phyloP scores from a whole-genome alignment of 2,888 invertebrate species.

The Branchipolynoe longqiensis region DNA sequence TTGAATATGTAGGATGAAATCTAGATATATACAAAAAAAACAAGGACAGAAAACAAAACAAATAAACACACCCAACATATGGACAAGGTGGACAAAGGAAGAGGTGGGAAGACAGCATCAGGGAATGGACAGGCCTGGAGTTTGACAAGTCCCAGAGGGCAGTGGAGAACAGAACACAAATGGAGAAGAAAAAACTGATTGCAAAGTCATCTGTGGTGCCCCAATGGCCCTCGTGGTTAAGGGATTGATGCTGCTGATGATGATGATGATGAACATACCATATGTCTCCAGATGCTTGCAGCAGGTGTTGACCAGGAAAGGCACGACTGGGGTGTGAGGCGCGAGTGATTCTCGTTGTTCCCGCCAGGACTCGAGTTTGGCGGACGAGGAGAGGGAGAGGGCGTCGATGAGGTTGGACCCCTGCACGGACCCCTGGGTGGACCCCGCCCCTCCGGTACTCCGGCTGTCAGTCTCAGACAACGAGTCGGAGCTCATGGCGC shows the following conservation, averaged over 20 bases:
- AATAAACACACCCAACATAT: no score
- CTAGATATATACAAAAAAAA: no score
- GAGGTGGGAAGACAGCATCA: no score
- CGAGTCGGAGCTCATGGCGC: slow-evolving; percentile 77
- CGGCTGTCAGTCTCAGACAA: slow-evolving; percentile 77
- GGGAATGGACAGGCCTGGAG: no score
- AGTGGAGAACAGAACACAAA: no score
- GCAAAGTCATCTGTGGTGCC: no score
- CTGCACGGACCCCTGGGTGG: neutral
- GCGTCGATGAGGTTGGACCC: slow-evolving; percentile 69
- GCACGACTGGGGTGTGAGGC: slow-evolving; percentile 84
- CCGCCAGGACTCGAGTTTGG: slow-evolving; percentile 67
- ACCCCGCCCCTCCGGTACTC: slow-evolving; percentile 65
- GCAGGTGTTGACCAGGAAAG: slow-evolving; percentile 90
- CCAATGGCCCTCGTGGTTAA: no score
- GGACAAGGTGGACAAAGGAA: no score
- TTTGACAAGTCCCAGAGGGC: no score
- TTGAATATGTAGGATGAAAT: no score
- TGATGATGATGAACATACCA: slow-evolving; percentile 85
- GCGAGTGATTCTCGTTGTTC: slow-evolving; percentile 49
- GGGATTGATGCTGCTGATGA: neutral
- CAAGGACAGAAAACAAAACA: neutral
- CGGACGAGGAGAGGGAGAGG: slow-evolving; percentile 70
- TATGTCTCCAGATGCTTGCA: slow-evolving; percentile 90
- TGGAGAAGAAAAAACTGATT: no score